phyloP scores from a whole-genome alignment of 2,888 invertebrate species.

The Melanostoma scalare region DNA sequence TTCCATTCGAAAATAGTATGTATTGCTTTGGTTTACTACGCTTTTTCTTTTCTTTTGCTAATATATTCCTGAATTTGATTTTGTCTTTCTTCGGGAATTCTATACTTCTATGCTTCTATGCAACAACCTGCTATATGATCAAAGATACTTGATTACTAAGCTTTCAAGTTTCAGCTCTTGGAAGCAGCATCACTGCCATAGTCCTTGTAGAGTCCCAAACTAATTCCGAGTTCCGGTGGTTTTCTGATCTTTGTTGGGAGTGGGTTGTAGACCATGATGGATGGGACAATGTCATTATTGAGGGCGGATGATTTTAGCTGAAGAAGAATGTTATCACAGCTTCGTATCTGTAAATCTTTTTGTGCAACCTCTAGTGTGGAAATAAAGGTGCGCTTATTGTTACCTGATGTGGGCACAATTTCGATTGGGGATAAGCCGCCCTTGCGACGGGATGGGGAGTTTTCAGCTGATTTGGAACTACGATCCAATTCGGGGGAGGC shows the following conservation, averaged over 20 bases:
- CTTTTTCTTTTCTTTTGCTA: slow-evolving; percentile 29
- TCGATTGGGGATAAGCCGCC: slow-evolving; percentile 30
- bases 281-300: slow-evolving; percentile 47
- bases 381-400: slow-evolving; percentile 32
- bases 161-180: slow-evolving; percentile 57
- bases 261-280: slow-evolving; percentile 76
- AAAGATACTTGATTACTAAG: no score
- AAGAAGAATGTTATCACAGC: slow-evolving; percentile 77
- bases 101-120: slow-evolving; percentile 9
- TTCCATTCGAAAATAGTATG: slow-evolving; percentile 51
- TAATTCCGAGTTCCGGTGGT: slow-evolving; percentile 74
- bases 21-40: slow-evolving; percentile 55
- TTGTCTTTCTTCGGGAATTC: slow-evolving; percentile 12
- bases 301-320: slow-evolving; percentile 73
- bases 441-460: slow-evolving; percentile 74
- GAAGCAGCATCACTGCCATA: slow-evolving; percentile 58
- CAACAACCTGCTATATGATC: slow-evolving; percentile 14
- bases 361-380: slow-evolving; percentile 50
- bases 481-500: slow-evolving; percentile 18
- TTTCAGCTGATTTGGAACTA: slow-evolving; percentile 76
- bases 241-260: slow-evolving; percentile 77
- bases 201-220: slow-evolving; percentile 71
- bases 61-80: slow-evolving; percentile 58
- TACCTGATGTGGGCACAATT: slow-evolving; percentile 22
- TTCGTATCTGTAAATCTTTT: slow-evolving; percentile 74